Evolutionary conservation across 1,140 invertebrate species (phyloP), one percentile per base, ranked within the genome.

Genomic region (Araneus ventricosus): DNA sequence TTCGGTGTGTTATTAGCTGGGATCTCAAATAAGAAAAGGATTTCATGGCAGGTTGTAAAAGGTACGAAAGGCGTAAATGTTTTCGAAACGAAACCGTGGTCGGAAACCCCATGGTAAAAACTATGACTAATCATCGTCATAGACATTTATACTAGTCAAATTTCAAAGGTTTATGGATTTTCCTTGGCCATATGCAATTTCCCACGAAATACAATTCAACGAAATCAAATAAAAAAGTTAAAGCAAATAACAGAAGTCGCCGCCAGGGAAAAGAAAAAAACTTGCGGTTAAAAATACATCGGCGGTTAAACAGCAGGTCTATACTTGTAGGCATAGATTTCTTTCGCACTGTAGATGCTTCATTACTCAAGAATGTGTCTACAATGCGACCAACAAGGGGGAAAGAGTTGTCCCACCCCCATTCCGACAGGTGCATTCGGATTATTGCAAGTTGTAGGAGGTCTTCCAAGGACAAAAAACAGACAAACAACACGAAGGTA

Each of bases 391-490:
- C 10, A 52, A 52, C 45, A 52, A 52, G 45, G 45, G 45, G 45
- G 45, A 0, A 52, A 14, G 45, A 52, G 45, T 52, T 52, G 8
- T 14, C 10, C 10, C 70, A 10, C 8, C 14, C 67, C 14, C 17
- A 17, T 75, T 20, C 70, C 20, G 30, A 37, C 70, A 75, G 70
- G 30, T 37, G 70, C 30, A 75, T 75, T 37, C 27, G 30, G 70
- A 75, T 75, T 75, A 75, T 37, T 52, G 27, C 17, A 34, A 37
- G 70, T 75, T 34, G 70, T 75, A 75, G 70, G 70, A 22, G 70
- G 70, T 75, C 30, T 75, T 34, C 30, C 70, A 75, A 75, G 70
- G 70, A 30, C 70, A 75, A 30, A 75, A 30, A 22, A 75, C 17
- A 75, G 67, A 5, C 27, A 75, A 75, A 75, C 22, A 63, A 63